phyloP scores from a whole-genome alignment of 1,140 invertebrate genomes.

The Aphelenchoides fujianensis region DNA sequence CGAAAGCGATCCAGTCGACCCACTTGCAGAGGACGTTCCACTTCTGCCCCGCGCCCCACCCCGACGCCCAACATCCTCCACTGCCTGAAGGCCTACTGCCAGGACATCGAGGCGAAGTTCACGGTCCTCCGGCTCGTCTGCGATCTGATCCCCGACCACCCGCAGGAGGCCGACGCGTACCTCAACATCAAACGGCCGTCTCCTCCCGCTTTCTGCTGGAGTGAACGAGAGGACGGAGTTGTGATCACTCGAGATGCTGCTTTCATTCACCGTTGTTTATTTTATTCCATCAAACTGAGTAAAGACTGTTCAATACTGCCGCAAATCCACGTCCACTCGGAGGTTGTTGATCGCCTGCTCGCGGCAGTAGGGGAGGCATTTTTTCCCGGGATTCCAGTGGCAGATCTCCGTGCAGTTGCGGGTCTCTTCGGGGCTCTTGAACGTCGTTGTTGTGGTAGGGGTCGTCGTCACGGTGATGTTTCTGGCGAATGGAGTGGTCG shows the following conservation, averaged over 20 bases:
- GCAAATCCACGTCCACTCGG: not conserved
- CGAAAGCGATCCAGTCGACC: too few species aligned
- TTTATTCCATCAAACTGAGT: not conserved
- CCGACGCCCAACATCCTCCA: slow-evolving; percentile 10
- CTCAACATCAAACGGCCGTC: slow-evolving; percentile 3
- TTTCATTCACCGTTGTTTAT: not conserved
- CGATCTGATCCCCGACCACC: slow-evolving; percentile 1
- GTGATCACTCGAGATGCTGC: too few species aligned
- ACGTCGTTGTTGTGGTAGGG: not conserved
- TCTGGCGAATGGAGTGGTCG: too few species aligned
- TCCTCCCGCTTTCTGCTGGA: not conserved
- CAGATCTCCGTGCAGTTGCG: not conserved
- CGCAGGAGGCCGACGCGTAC: not conserved
- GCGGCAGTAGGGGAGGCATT: not conserved
- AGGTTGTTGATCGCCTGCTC: not conserved
- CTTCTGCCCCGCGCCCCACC: not conserved
- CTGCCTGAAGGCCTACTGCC: slow-evolving; percentile 6
- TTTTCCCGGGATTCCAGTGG: not conserved
- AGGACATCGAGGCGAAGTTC: slow-evolving; percentile 4
- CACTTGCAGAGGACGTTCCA: not conserved
- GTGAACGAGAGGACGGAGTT: not conserved
- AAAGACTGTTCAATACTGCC: not conserved
- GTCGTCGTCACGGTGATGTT: not conserved
- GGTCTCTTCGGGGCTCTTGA: not conserved
- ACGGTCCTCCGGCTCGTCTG: not conserved